Base-by-base conservation (phyloP, 2,113 vertebrate species). In the Engystomops pustulosus region DNA sequence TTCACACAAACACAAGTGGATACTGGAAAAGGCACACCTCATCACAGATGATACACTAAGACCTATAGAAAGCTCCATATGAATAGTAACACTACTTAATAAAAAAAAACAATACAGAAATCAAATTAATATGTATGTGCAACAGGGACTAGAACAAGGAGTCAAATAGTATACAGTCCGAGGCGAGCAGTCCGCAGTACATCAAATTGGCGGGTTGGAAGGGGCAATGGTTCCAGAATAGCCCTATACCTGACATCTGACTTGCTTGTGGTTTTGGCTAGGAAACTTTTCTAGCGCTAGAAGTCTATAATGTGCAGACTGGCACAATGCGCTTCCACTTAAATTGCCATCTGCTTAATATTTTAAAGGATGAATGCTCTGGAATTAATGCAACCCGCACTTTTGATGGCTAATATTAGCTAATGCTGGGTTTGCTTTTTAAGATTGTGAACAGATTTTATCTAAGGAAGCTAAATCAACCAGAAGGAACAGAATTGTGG, bases 341-440 rank as follows among this genome's bases (percentile, higher is more conserved):
- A 23, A 45, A 77, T 25, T 77, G 49, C 49, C 32, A 77, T 55
- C 49, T 58, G 74, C 51, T 77, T 58, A 58, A 36, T 38, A 49
- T 38, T 32, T 76, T 23, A 77, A 77, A 77, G 30, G 49, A 36
- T 77, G 32, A 58, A 77, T 58, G 51, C 18, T 9, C 27, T 25
- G 32, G 32, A 77, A 36, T 23, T 77, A 27, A 27, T 47, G 51
- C 15, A 77, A 58, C 18, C 47, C 38, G 70, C 41, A 72, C 8
- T 36, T 55, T 32, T 55, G 4, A 11, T n/a, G 38, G 74, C 32
- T 77, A 36, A 58, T 77, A n/a, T 36, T 58, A 58, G 32, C 18
- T 58, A 55, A 51, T 77, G 74, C 74, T 58, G 32, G 51, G 74
- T 38, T 38, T 38, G 49, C 74, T 53, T 77, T 75, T 77, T 77